A percentile compares a stretch with the other conserved stretches of the same genome.
Evolutionary conservation across 2,797 vertebrate species (phyloP).

Genomic region (Gallinago solitaria): DNA sequence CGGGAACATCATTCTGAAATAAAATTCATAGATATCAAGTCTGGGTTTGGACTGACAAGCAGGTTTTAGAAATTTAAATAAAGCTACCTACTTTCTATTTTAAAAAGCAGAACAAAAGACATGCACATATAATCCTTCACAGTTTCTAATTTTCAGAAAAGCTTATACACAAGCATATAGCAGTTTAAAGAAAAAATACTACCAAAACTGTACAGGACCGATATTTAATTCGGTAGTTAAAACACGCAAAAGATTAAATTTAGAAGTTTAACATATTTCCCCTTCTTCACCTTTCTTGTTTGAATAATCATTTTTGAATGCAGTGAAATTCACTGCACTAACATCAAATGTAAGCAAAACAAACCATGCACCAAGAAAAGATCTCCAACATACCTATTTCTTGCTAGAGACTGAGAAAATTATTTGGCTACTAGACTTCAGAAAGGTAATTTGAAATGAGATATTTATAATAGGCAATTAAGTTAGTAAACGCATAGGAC

Average conservation of each 20-base stretch:
- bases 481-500: not conserved
- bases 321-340: not conserved
- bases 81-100: not conserved
- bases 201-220: not conserved
- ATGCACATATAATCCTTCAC: not conserved
- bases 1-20: slow-evolving; percentile 92
- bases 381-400: not conserved
- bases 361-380: not conserved
- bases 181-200: not conserved
- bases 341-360: not conserved
- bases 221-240: not conserved
- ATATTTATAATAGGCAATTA: not conserved
- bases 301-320: not conserved
- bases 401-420: not conserved
- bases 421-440: not conserved
- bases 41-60: not conserved
- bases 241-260: not conserved
- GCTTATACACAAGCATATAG: not conserved
- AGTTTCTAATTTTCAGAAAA: not conserved
- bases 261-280: not conserved
- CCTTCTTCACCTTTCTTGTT: not conserved
- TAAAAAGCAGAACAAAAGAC: not conserved
- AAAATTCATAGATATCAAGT: slow-evolving; percentile 9
- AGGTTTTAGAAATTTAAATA: not conserved
- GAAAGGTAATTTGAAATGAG: not conserved